Evolutionary conservation across 2,797 vertebrate species (phyloP).

Genomic region (Falco biarmicus): DNA sequence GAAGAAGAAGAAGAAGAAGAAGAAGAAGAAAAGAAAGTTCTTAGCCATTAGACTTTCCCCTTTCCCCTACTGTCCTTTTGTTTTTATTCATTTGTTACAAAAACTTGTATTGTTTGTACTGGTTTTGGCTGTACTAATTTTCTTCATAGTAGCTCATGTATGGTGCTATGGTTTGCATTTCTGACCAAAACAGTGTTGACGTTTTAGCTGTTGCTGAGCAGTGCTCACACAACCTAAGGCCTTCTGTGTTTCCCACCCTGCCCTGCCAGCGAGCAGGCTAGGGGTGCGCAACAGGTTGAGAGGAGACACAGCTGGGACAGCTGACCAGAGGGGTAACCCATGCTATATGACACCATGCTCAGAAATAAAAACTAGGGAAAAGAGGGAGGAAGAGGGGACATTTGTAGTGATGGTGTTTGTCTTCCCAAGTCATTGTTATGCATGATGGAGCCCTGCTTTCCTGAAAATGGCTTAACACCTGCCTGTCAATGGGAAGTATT

Average conservation of each 20-base stretch:
- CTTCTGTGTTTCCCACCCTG: not conserved
- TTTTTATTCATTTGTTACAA: not conserved
- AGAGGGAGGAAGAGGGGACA: not conserved
- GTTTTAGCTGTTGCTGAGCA: not conserved
- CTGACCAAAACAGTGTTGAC: not conserved
- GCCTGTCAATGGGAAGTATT: rapidly evolving
- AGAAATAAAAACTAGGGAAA: not conserved
- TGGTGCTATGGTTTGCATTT: rapidly evolving
- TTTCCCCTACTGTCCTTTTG: not conserved
- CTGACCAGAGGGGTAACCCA: rapidly evolving
- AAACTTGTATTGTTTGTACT: not conserved
- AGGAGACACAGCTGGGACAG: not conserved
- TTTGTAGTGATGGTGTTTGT: not conserved
- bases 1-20: not conserved
- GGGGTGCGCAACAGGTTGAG: rapidly evolving
- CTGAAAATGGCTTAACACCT: not conserved
- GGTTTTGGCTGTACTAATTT: not conserved
- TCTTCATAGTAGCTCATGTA: not conserved
- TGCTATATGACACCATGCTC: not conserved
- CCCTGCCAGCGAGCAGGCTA: not conserved
- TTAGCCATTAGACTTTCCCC: not conserved
- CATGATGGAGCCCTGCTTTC: not conserved
- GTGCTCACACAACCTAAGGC: not conserved
- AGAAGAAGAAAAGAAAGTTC: not conserved
- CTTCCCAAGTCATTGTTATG: not conserved